Evolutionary conservation across 1,140 invertebrate species (phyloP).

Genomic region (Ericerus pela): DNA sequence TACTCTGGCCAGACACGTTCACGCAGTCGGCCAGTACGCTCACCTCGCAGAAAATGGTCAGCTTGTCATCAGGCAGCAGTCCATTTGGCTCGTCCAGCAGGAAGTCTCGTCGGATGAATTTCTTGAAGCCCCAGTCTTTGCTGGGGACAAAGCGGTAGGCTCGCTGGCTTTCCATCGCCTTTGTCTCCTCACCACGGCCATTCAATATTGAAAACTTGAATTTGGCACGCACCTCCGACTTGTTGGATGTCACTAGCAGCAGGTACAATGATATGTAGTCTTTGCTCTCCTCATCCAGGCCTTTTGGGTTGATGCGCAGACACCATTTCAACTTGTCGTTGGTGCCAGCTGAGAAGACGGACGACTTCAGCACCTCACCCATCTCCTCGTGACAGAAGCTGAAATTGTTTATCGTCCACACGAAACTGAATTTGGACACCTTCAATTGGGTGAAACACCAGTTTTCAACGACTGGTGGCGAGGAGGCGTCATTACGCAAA

Average conservation of each 20-base stretch:
- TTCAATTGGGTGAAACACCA: slow-evolving; percentile 59
- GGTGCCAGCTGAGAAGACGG: slow-evolving; percentile 94
- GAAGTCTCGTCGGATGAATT: slow-evolving; percentile 50
- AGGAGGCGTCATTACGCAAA: background rate
- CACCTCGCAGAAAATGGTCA: slow-evolving; percentile 53
- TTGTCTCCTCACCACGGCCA: slow-evolving; percentile 98
- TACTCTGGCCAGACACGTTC: slow-evolving; percentile 37
- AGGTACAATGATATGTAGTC: slow-evolving; percentile 98
- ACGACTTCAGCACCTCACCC: slow-evolving; percentile 98
- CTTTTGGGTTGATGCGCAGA: slow-evolving; percentile 96
- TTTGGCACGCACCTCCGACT: slow-evolving; percentile 97
- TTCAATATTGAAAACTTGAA: slow-evolving; percentile 99
- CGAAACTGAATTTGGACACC: slow-evolving; percentile 99
- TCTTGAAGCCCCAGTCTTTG: slow-evolving; percentile 58
- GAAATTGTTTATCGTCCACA: slow-evolving; percentile 99
- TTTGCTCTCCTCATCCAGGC: slow-evolving; percentile 98
- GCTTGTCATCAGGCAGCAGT: slow-evolving; percentile 45
- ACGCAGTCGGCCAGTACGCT: slow-evolving; percentile 46
- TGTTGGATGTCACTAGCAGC: slow-evolving; percentile 95
- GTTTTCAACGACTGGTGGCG: background rate
- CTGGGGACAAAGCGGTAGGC: slow-evolving; percentile 42
- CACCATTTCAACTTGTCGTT: slow-evolving; percentile 99
- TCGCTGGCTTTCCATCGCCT: slow-evolving; percentile 57
- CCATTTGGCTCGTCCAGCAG: slow-evolving; percentile 51
- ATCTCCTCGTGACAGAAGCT: slow-evolving; percentile 98